Evolutionary conservation across 2,888 invertebrate species (phyloP), one percentile per base, ranked within the genome.

Genomic region (Congeria kusceri): DNA sequence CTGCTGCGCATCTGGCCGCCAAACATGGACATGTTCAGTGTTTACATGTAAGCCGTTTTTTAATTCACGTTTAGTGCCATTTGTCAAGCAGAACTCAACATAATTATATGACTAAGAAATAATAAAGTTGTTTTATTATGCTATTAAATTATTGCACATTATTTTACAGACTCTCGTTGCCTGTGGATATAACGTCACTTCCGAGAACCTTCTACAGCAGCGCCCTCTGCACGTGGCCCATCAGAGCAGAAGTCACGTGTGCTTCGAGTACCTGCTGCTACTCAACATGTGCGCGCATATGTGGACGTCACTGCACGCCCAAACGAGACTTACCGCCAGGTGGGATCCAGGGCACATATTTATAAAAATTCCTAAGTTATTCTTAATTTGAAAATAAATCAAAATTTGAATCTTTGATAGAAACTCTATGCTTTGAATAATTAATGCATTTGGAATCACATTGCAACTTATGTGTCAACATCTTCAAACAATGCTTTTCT

Each of bases 1-100:
- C 87, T 0, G 86, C 85, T 2, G 87, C 86, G 5, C 87, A 88
- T 61, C 62, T 85, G 13, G 83, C 86, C 11, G 86, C 87, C 18
- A 85, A 69, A 65, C 69, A 85, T 23, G 87, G 87, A 25, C 82
- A 86, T 63, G 53, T 86, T 1, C 64, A 80, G 7, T 88, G 87
- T 73, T 65, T 88, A 29, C 85, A 88, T 80, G 87, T 86, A 69
- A 3, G 28, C 44, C 15, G 9, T 32, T 15, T 15, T 9, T 59
- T n/a, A 27, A 25, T 28, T 59, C n/a, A n/a, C 62, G 9, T 20
- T 9, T 56, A 20, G 18, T 56, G 56, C 9, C 11, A 11, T 15
- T 23, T 20, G 9, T 11, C 56, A 11, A 56, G 11, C 18, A 15
- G 11, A 56, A 20, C 56, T 56, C 56, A 11, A 23, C 9, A 56